A percentile compares a stretch with the other conserved stretches of the same genome.
These are phyloP conservation scores for Plemyria rubiginata DNA, from an alignment of 2,888 invertebrate genomes.

Conservation along the genomic window DNA sequence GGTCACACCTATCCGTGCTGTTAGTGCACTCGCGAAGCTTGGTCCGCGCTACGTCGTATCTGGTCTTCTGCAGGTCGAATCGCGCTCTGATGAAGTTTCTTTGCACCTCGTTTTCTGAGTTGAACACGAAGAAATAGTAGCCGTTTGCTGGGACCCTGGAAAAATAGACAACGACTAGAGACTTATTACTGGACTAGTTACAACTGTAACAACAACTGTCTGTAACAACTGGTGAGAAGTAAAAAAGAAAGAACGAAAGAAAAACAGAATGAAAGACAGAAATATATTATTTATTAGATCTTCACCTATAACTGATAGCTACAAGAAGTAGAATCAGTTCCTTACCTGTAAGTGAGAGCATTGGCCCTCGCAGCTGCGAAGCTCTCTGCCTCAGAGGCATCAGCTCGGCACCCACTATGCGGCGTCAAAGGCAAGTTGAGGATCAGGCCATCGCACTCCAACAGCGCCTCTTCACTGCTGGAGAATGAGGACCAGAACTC, in stretches of 20 bases:
- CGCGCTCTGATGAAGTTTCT: slow-evolving; percentile 88
- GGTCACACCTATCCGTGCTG: slow-evolving; percentile 85
- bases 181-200: too few relatives aligned
- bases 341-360: slow-evolving; percentile 88
- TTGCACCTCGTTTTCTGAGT: slow-evolving; percentile 91
- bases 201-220: too few relatives aligned
- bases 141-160: slow-evolving; percentile 89
- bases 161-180: neutral
- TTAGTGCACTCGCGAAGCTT: slow-evolving; percentile 87
- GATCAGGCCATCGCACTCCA: slow-evolving; percentile 90
- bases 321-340: too few relatives aligned
- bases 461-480: slow-evolving; percentile 90
- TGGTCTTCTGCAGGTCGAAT: slow-evolving; percentile 88
- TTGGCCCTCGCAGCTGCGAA: slow-evolving; percentile 83
- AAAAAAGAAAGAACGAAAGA: too few relatives aligned
- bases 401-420: slow-evolving; percentile 80
- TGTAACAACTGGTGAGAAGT: too few relatives aligned
- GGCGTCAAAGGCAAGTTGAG: slow-evolving; percentile 89
- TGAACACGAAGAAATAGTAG: slow-evolving; percentile 93
- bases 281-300: too few relatives aligned
- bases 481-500: slow-evolving; percentile 93
- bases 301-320: too few relatives aligned
- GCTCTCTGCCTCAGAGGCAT: slow-evolving; percentile 70
- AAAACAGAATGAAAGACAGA: too few relatives aligned
- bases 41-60: slow-evolving; percentile 88